A percentile compares a stretch with the other conserved stretches of the same genome.
Evolutionary conservation across 2,888 invertebrate genomes (phyloP).

Genomic region (Incurvaria masculella): DNA sequence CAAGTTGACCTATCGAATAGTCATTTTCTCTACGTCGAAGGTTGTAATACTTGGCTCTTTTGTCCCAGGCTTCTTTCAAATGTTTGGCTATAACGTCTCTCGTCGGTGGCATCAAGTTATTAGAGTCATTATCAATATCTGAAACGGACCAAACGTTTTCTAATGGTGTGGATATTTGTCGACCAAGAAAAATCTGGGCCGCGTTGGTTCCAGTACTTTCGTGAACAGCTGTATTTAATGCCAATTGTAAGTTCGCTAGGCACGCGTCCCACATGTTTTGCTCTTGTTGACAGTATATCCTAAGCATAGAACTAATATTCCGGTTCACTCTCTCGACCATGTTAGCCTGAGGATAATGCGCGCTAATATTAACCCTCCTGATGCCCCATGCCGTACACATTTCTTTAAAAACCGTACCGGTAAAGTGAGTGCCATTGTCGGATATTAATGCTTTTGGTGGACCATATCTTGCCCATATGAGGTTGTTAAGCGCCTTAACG

Average conservation of each 20-base stretch:
- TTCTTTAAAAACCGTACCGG: not conserved
- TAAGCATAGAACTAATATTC: too few relatives aligned
- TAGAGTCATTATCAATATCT: not conserved
- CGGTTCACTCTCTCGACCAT: not conserved
- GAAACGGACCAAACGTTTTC: not conserved
- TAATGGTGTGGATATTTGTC: not conserved
- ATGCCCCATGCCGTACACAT: not conserved
- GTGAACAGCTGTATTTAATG: not conserved
- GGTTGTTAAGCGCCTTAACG: not conserved
- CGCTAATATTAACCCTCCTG: not conserved
- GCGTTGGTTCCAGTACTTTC: not conserved
- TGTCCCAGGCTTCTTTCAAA: not conserved
- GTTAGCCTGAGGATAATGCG: not conserved
- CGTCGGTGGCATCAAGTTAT: not conserved
- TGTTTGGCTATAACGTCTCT: not conserved
- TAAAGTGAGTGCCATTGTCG: not conserved
- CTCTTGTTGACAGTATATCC: not conserved
- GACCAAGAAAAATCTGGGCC: not conserved
- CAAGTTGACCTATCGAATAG: not conserved
- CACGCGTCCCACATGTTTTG: not conserved
- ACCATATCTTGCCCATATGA: not conserved
- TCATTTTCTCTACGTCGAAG: not conserved
- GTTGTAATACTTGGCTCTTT: not conserved
- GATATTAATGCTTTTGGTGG: not conserved
- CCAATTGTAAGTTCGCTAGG: not conserved